phyloP scores from a whole-genome alignment of 2,888 invertebrate species.

The Caenorhabditis sp. region DNA sequence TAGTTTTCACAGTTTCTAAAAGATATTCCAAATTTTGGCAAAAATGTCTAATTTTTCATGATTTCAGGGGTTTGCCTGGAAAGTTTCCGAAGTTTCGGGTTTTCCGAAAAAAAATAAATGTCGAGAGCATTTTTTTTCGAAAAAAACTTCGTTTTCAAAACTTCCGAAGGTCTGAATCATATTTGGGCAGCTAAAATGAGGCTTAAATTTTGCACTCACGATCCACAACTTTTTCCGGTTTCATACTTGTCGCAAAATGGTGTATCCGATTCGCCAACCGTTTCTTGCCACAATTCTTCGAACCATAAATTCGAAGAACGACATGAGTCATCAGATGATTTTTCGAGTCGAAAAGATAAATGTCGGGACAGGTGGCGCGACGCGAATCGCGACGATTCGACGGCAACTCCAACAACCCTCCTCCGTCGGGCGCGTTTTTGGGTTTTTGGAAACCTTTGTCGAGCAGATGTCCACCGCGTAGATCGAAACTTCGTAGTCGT shows the following conservation, averaged over 20 bases:
- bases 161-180: no score
- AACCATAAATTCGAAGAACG: slow-evolving; percentile 60
- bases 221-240: slow-evolving; percentile 32
- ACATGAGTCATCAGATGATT: slow-evolving; percentile 35
- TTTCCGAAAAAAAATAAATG: no score
- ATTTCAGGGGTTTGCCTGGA: no score
- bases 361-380: slow-evolving; percentile 68
- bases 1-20: no score
- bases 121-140: no score
- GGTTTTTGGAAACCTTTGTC: slow-evolving; percentile 39
- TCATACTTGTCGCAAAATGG: slow-evolving; percentile 54
- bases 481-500: slow-evolving; percentile 34
- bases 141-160: no score
- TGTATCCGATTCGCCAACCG: slow-evolving; percentile 58
- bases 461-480: slow-evolving; percentile 32
- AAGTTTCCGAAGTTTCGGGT: no score
- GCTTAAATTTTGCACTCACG: slow-evolving; percentile 27
- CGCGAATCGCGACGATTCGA: slow-evolving; percentile 35
- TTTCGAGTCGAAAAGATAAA: slow-evolving; percentile 58
- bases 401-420: slow-evolving; percentile 9
- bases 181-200: no score
- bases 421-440: slow-evolving; percentile 1
- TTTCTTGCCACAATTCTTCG: slow-evolving; percentile 61
- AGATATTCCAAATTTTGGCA: no score
- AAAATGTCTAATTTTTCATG: no score